A percentile compares a stretch with the other conserved stretches of the same genome.
phyloP scores from a whole-genome alignment of 2,888 invertebrate species.

The Odontocolon sp. region DNA sequence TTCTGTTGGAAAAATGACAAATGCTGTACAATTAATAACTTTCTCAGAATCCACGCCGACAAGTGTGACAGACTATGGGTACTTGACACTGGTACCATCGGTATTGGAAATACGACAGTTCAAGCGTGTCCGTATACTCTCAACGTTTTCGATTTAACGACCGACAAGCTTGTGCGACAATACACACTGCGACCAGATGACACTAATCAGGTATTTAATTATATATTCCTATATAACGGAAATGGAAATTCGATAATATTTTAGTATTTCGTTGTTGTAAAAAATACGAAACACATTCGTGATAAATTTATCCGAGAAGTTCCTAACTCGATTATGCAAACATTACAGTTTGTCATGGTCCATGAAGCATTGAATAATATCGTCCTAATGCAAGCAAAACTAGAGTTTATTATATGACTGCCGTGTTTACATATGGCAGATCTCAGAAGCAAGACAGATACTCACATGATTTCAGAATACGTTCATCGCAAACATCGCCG shows the following conservation, averaged over 20 bases:
- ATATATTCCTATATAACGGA: no score
- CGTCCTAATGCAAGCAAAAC: neutral
- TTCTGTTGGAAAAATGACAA: no score
- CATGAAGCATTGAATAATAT: neutral
- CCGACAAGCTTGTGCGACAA: constrained; percentile 86
- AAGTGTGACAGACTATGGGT: constrained; percentile 92
- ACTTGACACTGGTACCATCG: constrained; percentile 91
- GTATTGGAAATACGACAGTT: constrained; percentile 88
- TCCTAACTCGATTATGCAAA: no score
- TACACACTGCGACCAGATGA: constrained; percentile 88
- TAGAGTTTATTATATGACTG: constrained; percentile 1
- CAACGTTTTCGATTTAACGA: constrained; percentile 89
- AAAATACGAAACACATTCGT: no score
- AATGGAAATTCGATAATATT: no score
- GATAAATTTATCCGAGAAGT: no score
- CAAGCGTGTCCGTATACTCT: constrained; percentile 91
- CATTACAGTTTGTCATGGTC: no score
- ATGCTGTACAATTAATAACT: neutral
- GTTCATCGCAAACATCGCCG: constrained; percentile 93
- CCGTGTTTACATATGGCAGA: neutral
- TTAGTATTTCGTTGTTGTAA: no score
- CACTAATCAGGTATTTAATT: constrained; percentile 83
- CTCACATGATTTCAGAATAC: constrained; percentile 81
- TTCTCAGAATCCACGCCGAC: constrained; percentile 87
- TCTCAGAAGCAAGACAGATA: neutral